phyloP scores from a whole-genome alignment of 2,113 vertebrate genomes.

The Amphilophus citrinellus region DNA sequence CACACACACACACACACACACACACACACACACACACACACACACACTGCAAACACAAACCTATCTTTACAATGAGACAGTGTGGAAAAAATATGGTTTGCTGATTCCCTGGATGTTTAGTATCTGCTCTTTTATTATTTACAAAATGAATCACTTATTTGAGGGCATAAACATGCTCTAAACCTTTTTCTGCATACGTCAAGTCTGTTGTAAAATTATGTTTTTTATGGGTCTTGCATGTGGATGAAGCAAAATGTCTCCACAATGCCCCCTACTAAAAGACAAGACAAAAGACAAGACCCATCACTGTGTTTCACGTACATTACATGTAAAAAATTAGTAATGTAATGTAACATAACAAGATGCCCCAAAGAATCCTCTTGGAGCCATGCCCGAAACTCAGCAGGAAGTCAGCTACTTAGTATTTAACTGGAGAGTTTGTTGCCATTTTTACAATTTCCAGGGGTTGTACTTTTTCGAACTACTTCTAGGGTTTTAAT shows the following conservation, averaged over 20 bases:
- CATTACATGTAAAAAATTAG: not conserved
- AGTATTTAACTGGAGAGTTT: not conserved
- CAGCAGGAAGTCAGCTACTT: not conserved
- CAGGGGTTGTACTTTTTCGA: not conserved
- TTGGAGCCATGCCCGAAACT: not conserved
- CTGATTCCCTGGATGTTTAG: not conserved
- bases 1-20: not conserved
- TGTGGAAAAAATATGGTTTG: not conserved
- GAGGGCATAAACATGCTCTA: not conserved
- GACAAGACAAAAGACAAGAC: not conserved
- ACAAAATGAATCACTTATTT: not conserved
- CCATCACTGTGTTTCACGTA: not conserved
- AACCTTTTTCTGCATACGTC: not conserved
- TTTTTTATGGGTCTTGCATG: not conserved
- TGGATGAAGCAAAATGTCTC: not conserved
- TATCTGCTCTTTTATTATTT: not conserved
- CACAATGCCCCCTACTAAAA: not conserved
- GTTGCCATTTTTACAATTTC: not conserved
- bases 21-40: not conserved
- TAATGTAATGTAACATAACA: not conserved
- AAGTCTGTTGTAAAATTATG: not conserved
- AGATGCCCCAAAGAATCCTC: not conserved
- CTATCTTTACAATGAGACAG: conserved; percentile 6
- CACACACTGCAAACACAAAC: not conserved
- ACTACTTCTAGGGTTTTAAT: not conserved